A percentile compares a stretch with the other conserved stretches of the same genome.
Evolutionary conservation across 2,113 vertebrate genomes (phyloP).

Genomic region (Gasterosteus aculeatus): DNA sequence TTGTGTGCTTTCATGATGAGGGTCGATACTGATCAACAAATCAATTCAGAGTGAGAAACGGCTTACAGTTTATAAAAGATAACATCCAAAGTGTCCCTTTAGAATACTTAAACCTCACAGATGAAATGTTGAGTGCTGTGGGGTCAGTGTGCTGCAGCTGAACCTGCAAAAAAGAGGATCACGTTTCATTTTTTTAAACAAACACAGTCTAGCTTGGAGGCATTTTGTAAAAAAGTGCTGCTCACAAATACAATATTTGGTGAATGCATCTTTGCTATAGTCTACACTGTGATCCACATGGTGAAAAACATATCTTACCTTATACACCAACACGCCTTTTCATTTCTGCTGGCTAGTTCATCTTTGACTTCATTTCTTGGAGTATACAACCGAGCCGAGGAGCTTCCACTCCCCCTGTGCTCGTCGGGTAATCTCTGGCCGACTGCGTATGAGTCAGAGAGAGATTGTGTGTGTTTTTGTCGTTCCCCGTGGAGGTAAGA

Average conservation of each 20-base stretch:
- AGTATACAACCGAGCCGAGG: neutral
- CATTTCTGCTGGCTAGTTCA: neutral
- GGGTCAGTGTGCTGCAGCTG: neutral
- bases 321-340: neutral
- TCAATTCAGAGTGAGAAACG: neutral
- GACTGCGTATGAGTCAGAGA: conserved; percentile 29
- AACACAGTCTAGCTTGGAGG: neutral
- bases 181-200: neutral
- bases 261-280: conserved; percentile 2
- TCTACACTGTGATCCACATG: neutral
- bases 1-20: neutral
- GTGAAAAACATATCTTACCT: neutral
- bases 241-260: neutral
- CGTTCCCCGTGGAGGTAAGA: conserved; percentile 48
- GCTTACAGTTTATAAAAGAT: conserved; percentile 50
- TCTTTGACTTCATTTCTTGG: neutral
- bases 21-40: conserved; percentile 27
- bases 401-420: neutral
- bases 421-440: conserved; percentile 1
- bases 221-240: conserved; percentile 8
- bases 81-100: neutral
- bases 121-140: conserved; percentile 9
- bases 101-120: neutral
- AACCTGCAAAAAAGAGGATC: conserved; percentile 34
- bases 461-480: conserved; percentile 53